These are phyloP conservation scores for Sylvia borin DNA, from an alignment of 2,797 vertebrate species.

Conservation along the genomic window DNA sequence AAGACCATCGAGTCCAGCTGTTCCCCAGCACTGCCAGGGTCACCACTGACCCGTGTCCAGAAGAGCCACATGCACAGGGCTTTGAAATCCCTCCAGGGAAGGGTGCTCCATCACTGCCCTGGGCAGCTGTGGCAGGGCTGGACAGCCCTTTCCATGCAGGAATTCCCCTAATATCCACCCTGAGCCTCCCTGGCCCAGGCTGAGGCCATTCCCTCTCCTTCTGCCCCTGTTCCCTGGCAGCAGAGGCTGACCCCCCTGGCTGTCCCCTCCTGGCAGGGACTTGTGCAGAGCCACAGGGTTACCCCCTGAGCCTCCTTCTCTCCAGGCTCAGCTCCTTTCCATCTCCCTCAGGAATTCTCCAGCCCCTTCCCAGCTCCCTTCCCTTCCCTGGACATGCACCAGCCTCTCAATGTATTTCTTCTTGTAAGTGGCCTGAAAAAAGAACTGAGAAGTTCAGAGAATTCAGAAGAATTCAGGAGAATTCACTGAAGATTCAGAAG, in stretches of 20 bases:
- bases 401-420: background rate
- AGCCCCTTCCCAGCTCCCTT: background rate
- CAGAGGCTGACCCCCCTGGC: background rate
- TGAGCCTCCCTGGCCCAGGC: background rate
- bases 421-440: background rate
- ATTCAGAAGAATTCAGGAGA: background rate
- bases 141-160: background rate
- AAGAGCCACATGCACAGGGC: background rate
- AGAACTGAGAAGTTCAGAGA: background rate
- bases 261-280: background rate
- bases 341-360: background rate
- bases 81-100: background rate
- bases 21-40: background rate
- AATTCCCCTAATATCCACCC: accelerated
- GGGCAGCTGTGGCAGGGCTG: background rate
- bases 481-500: background rate
- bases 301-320: background rate
- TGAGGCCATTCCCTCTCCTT: background rate
- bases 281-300: background rate
- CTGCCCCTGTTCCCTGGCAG: background rate
- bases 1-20: accelerated
- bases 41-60: background rate
- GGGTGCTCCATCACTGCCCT: background rate
- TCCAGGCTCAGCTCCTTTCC: background rate
- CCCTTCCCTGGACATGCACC: accelerated